Evolutionary conservation across 1,140 invertebrate species (phyloP).

Genomic region (Megalopta genalis): DNA sequence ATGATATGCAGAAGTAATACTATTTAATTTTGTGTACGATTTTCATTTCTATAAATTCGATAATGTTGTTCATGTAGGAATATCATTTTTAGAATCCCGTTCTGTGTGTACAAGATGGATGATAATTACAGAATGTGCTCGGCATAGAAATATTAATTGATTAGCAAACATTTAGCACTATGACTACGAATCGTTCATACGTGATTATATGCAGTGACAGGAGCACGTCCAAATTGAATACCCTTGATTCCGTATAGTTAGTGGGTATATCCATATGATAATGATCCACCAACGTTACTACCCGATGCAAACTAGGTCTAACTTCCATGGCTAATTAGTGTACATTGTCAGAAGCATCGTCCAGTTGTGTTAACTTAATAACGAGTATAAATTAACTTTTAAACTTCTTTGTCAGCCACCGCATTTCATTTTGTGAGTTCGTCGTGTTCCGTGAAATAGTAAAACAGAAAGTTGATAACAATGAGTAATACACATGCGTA

Average conservation of each 20-base stretch:
- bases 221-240: conserved; percentile 20
- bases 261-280: conserved; percentile 35
- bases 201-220: not conserved
- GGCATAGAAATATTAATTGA: not conserved
- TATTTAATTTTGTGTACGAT: no score
- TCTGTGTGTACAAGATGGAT: not conserved
- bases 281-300: conserved; percentile 24
- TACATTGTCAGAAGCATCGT: conserved; percentile 30
- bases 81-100: no score
- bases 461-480: not conserved
- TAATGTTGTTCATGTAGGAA: no score
- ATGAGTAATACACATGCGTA: not conserved
- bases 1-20: no score
- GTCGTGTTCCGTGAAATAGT: not conserved
- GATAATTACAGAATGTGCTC: not conserved
- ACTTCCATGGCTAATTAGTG: conserved; percentile 43
- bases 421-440: not conserved
- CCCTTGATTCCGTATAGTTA: conserved; percentile 24
- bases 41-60: no score
- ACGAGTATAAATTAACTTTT: conserved; percentile 8
- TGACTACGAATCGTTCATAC: not conserved
- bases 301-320: conserved; percentile 38
- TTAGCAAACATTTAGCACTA: not conserved
- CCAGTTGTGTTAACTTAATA: conserved; percentile 19
- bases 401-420: not conserved